Percentiles rank a stretch among this genome's conserved stretches.
phyloP scores from a whole-genome alignment of 2,797 vertebrate species.

The Eutrigla gurnardus region DNA sequence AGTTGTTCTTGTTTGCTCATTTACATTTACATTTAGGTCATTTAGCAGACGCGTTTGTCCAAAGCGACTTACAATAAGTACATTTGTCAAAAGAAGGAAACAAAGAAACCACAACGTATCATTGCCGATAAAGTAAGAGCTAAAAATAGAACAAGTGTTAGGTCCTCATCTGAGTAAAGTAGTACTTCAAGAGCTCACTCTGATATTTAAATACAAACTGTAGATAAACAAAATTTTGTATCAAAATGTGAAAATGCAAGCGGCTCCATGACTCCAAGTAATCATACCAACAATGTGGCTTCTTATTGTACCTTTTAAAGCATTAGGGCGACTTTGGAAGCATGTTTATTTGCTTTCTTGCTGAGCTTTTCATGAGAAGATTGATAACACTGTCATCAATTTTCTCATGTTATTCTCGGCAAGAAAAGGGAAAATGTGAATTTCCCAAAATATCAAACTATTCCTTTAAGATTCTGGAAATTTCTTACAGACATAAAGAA shows the following conservation, averaged over 20 bases:
- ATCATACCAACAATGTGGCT: not conserved
- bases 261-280: not conserved
- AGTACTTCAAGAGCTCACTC: too few relatives aligned
- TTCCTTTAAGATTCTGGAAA: not conserved
- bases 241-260: not conserved
- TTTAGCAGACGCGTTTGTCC: too few relatives aligned
- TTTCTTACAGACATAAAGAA: constrained; percentile 89
- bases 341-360: not conserved
- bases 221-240: not conserved
- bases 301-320: not conserved
- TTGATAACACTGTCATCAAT: not conserved
- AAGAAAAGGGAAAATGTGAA: not conserved
- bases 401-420: not conserved
- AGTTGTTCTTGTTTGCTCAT: too few relatives aligned
- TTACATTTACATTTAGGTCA: too few relatives aligned
- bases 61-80: too few relatives aligned
- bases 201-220: not conserved
- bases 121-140: too few relatives aligned
- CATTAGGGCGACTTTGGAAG: not conserved
- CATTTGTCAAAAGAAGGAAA: too few relatives aligned
- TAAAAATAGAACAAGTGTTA: too few relatives aligned
- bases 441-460: not conserved
- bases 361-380: not conserved
- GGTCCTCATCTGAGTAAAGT: too few relatives aligned
- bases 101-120: too few relatives aligned